Base-by-base conservation (phyloP, 2,797 vertebrate genomes). In the Mastacembelus armatus region DNA sequence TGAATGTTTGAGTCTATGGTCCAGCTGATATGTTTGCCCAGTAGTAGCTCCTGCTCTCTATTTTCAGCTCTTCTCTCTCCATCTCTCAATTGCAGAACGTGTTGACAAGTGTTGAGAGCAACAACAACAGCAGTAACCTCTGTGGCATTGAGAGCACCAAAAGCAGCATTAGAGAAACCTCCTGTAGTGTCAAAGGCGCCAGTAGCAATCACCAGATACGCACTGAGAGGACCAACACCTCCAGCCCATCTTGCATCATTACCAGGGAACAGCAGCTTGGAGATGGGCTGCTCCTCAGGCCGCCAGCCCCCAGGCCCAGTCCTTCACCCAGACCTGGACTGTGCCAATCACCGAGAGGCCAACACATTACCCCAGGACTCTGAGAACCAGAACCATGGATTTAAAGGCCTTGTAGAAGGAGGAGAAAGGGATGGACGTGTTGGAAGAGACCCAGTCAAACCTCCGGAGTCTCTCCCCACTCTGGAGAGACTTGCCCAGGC, bases 221-320 rank as follows among this genome's bases (percentile, higher is more conserved):
- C 54, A 14, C 69, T 7, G 47, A 71, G 22, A 62, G 72, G 43
- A 74, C 27, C 26, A 21, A 42, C 21, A 4, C 44, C 22, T 16
- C 49, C 38, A 58, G 51, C 56, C 51, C 55, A 54, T 57, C 15
- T 18, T 3, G 3, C 55, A 51, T 40, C 27, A 0, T 44, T 68
- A 29, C 42, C 39, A 74, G 58, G 51, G 74, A 81, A 61, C 78
- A 3, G 61, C 35, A 38, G 71, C 78, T 81, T 75, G 5, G 43
- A 92, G 81, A 96, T 96, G 95, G 95, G 95, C 81, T 96, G 95
- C 88, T 95, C 95, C 66, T 95, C 96, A 9, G 95, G 94, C 33
- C 92, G 88, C 67, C 93, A 96, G 70, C 91, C 93, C 70, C 94
- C 93, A 0, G 92, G 92, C 65, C 49, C 90, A 0, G 92, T 85